These are phyloP conservation scores for Andrena bicolor DNA, from an alignment of 2,888 invertebrate genomes.

Conservation along the genomic window DNA sequence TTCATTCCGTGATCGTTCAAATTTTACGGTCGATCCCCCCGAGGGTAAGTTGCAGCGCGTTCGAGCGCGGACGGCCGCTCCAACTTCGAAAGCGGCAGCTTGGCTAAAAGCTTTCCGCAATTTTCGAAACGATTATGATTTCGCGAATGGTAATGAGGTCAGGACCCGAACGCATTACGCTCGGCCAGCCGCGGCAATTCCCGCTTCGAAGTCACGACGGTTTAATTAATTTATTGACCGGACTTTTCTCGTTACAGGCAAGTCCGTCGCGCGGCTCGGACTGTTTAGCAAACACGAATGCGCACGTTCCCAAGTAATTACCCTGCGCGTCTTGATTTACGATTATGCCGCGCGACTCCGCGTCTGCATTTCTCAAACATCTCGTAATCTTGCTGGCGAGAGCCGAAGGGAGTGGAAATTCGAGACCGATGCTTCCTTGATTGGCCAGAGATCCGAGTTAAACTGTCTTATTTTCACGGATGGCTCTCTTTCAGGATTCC, in stretches of 20 bases:
- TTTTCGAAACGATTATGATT: slow-evolving; percentile 67
- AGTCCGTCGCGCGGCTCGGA: slow-evolving; percentile 39
- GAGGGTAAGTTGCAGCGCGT: slow-evolving; percentile 12
- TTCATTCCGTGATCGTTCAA: slow-evolving; percentile 52
- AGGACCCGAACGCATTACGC: slow-evolving; percentile 40
- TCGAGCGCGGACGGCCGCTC: slow-evolving; percentile 27
- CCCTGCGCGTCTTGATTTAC: slow-evolving; percentile 45
- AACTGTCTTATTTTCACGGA: slow-evolving; percentile 9
- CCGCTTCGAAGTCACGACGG: slow-evolving; percentile 46
- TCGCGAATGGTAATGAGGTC: slow-evolving; percentile 55
- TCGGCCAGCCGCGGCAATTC: slow-evolving; percentile 22
- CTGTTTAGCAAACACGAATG: slow-evolving; percentile 61
- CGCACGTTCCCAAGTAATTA: slow-evolving; percentile 59
- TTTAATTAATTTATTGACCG: slow-evolving; percentile 65
- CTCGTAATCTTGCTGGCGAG: slow-evolving; percentile 21
- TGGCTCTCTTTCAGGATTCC: neutral
- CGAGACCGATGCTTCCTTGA: slow-evolving; percentile 17
- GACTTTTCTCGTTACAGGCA: slow-evolving; percentile 60
- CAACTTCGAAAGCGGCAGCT: slow-evolving; percentile 50
- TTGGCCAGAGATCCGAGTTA: neutral
- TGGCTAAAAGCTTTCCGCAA: slow-evolving; percentile 68
- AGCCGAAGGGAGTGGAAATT: slow-evolving; percentile 6
- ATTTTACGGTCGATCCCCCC: slow-evolving; percentile 46
- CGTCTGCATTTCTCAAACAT: slow-evolving; percentile 49
- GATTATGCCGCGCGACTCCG: slow-evolving; percentile 32